Base-by-base conservation (phyloP, 2,888 invertebrate genomes). In the Melanostoma mellinum region DNA sequence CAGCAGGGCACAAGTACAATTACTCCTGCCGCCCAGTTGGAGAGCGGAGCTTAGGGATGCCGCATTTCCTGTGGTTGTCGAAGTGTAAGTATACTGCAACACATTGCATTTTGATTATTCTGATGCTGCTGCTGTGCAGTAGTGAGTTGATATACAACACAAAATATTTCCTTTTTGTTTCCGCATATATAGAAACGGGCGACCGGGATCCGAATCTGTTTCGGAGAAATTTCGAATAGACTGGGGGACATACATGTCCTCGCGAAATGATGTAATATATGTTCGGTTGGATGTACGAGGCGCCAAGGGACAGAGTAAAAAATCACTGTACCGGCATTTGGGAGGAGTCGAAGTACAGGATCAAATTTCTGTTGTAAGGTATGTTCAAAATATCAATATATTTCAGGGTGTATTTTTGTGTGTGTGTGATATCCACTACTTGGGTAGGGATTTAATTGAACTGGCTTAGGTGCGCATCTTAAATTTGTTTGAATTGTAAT, bases 161-260 rank as follows among this genome's bases (percentile, higher is more conserved):
- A 38, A 50, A 20, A 10, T 36, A 63, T 63, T 56, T 52, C 2
- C 0, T 48, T 40, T 73, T 38, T 8, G 4, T 9, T 72, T 58
- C 30, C 6, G 9, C 33, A 35, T 69, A 61, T 82, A 6, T 91
- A 97, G 97, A 60, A 97, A 98, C 91, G 98, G 97, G 74, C 95
- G 97, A 55, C 98, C 98, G 0, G 97, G 97, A 50, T 96, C 97
- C 87, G 97, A 97, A 91, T 94, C 96, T 75, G 98, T 98, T 84
- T 96, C 96, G 1, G 97, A 98, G 87, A 94, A 95, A 91, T 98
- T 97, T 92, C 92, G 94, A 85, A 93, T 97, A 87, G 96, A 97
- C 91, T 98, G 97, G 97, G 97, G 97, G 81, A 96, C 97, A 42
- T 98, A 97, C 92, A 96, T 98, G 95, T 96, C 97, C 74, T 97